A percentile compares a stretch with the other conserved stretches of the same genome.
These are phyloP conservation scores for Calliopsis andreniformis DNA, from an alignment of 1,140 invertebrate species.

Conservation along the genomic window DNA sequence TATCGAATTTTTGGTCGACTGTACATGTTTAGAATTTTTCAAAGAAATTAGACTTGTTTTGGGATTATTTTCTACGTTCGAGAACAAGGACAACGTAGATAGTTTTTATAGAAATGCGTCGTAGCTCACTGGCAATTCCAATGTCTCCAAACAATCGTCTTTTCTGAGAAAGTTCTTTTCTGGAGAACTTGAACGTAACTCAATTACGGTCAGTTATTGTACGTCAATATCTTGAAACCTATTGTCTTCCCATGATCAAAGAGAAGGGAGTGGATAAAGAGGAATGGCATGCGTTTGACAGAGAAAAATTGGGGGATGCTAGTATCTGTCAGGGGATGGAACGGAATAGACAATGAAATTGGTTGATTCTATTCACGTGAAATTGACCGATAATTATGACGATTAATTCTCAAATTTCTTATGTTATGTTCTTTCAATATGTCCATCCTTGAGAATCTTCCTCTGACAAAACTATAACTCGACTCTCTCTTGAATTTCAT, in stretches of 20 bases:
- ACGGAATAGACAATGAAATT: not conserved
- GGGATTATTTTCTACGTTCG: too few species aligned
- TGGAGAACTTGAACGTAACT: not conserved
- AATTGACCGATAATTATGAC: not conserved
- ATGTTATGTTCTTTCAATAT: too few species aligned
- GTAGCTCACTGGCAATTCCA: not conserved
- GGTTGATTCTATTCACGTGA: slow-evolving; percentile 31
- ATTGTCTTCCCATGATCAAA: slow-evolving; percentile 30
- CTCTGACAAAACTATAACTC: too few species aligned
- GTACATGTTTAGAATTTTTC: too few species aligned
- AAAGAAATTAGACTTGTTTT: too few species aligned
- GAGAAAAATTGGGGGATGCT: slow-evolving; percentile 36
- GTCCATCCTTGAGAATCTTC: too few species aligned
- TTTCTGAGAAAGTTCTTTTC: not conserved
- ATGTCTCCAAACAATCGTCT: not conserved
- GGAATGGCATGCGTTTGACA: slow-evolving; percentile 15
- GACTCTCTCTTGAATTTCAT: too few species aligned
- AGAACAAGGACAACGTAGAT: too few species aligned
- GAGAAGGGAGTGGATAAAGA: slow-evolving; percentile 2
- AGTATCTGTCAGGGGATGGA: slow-evolving; percentile 12
- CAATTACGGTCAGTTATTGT: slow-evolving; percentile 13
- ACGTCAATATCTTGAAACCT: slow-evolving; percentile 33
- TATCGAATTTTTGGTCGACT: too few species aligned
- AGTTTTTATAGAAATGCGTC: too few species aligned
- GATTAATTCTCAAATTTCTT: too few species aligned